Evolutionary conservation across 2,888 invertebrate species (phyloP).

Genomic region (Gortyna flavago): DNA sequence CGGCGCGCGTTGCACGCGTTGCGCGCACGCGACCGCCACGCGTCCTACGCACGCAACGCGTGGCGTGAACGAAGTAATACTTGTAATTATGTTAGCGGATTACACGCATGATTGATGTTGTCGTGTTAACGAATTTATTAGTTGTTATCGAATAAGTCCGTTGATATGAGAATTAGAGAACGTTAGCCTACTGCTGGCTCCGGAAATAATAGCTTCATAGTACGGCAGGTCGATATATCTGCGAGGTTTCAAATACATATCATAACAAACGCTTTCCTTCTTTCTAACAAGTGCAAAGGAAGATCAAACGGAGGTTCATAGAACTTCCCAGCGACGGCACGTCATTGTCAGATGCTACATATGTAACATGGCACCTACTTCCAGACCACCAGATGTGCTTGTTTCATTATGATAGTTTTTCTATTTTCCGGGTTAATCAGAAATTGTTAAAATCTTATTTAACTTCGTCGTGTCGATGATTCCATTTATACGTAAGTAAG

Average conservation of each 20-base stretch:
- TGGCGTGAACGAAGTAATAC: slow-evolving; percentile 55
- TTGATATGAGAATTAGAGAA: slow-evolving; percentile 44
- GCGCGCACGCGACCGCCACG: slow-evolving; percentile 49
- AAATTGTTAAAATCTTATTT: too few relatives aligned
- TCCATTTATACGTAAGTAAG: too few relatives aligned
- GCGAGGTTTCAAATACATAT: neutral
- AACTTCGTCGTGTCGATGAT: too few relatives aligned
- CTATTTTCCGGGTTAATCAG: neutral
- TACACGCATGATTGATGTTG: slow-evolving; percentile 63
- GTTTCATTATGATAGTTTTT: neutral
- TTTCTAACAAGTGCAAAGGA: too few relatives aligned
- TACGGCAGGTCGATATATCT: neutral
- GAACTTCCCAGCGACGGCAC: neutral
- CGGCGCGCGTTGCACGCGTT: slow-evolving; percentile 25
- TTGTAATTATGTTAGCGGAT: slow-evolving; percentile 63
- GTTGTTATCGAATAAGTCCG: slow-evolving; percentile 52
- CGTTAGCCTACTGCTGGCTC: slow-evolving; percentile 35
- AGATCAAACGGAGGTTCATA: too few relatives aligned
- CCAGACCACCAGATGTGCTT: neutral
- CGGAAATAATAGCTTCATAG: neutral
- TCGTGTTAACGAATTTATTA: slow-evolving; percentile 60
- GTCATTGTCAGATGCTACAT: too few relatives aligned
- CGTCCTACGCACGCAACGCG: slow-evolving; percentile 35
- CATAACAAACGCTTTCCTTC: neutral
- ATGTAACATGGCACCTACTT: neutral